A percentile compares a stretch with the other conserved stretches of the same genome.
Evolutionary conservation across 1,140 invertebrate genomes (phyloP).

Genomic region (Apolygus lucorum): DNA sequence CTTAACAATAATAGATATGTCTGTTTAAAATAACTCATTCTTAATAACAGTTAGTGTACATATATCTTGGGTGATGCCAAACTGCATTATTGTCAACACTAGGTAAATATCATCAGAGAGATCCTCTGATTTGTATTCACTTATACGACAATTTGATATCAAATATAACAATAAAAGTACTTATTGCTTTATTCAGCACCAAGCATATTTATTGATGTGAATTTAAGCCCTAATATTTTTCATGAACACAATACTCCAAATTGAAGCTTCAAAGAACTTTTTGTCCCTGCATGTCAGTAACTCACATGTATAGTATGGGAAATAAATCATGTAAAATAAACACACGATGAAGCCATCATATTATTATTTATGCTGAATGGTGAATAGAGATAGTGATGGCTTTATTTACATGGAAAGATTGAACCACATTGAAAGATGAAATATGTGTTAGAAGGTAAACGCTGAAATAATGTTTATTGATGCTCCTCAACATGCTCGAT

Average conservation of each 20-base stretch:
- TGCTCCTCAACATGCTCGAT: neutral
- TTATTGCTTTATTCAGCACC: slow-evolving; percentile 25
- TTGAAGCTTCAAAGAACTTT: no score
- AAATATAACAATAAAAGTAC: slow-evolving; percentile 16
- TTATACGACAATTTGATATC: slow-evolving; percentile 16
- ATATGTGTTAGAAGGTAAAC: slow-evolving; percentile 5
- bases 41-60: slow-evolving; percentile 5
- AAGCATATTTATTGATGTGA: slow-evolving; percentile 21
- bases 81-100: slow-evolving; percentile 25
- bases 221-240: slow-evolving; percentile 15
- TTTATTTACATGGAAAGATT: slow-evolving; percentile 7
- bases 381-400: slow-evolving; percentile 7
- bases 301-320: no score
- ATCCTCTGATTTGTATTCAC: slow-evolving; percentile 9
- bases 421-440: slow-evolving; percentile 12
- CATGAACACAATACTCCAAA: slow-evolving; percentile 20
- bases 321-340: no score
- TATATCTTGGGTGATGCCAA: neutral
- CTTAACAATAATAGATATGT: slow-evolving; percentile 24
- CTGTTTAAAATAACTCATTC: slow-evolving; percentile 21
- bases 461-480: neutral
- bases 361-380: no score
- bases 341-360: no score
- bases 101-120: slow-evolving; percentile 21
- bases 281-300: no score